Evolutionary conservation across 2,113 vertebrate genomes (phyloP), one percentile per base, ranked within the genome.

Genomic region (Lagopus leucura): DNA sequence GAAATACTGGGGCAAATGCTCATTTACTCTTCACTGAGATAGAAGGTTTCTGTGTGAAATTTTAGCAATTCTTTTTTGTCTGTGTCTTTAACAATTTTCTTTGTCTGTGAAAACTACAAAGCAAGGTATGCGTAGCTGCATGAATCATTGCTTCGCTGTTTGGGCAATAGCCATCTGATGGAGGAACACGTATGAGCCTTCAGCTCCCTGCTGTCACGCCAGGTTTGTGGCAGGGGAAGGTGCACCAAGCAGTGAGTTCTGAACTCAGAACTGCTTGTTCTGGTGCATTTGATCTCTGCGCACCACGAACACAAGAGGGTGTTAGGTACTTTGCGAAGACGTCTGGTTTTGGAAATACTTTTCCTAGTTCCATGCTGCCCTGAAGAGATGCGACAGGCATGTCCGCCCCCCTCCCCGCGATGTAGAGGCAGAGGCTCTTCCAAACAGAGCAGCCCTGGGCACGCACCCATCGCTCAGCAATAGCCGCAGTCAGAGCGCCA

Each of bases 271-370:
- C 30, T 32, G 4, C 22, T 7, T 5, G 22, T 30, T 54, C 15
- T 1, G 0, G 8, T n/a, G 19, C 10, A 10, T 43, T 86, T n/a
- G 38, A 27, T 11, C 15, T 78, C 36, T 43, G 50, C 0, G 0
- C 4, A 3, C 11, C 4, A 3, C 20, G 42, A 54, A 58, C 92
- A 78, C 78, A 78, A 86, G 90, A 71, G 60, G 84, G 84, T 63
- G 81, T 77, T 89, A 40, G 69, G 61, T 77, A 58, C 55, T 42
- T 5, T 3, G 18, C 8, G 2, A 19, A 90, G 50, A 71, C 17
- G 50, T 55, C 6, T 10, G 8, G 11, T n/a, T 82, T 19, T 10
- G 47, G 27, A n/a, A 84, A 13, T 8, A 25, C 22, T 13, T 50
- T 13, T 8, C 48, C 48, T 50, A 27, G 57, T 17, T 60, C 55